phyloP scores from a whole-genome alignment of 2,797 vertebrate species.

The Leptodactylus fallax region DNA sequence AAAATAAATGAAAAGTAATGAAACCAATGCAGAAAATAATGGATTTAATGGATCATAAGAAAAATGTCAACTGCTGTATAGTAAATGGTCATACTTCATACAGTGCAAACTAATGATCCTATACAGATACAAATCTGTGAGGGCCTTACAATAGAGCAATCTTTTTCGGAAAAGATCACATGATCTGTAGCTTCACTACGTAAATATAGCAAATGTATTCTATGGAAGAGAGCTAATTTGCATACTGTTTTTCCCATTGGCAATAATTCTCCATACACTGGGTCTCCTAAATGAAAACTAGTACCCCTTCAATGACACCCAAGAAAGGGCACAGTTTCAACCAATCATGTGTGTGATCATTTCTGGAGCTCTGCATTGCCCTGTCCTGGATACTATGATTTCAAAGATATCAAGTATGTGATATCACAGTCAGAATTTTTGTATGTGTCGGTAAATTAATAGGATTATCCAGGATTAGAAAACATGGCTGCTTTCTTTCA shows the following conservation, averaged over 20 bases:
- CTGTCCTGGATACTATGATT: neutral
- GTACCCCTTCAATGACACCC: no score
- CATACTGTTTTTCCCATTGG: no score
- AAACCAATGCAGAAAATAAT: slow-evolving; percentile 28
- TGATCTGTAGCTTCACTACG: neutral
- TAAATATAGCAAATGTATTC: neutral
- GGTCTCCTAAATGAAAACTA: no score
- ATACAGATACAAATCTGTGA: neutral
- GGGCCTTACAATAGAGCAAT: neutral
- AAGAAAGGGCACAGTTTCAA: neutral
- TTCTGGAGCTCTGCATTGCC: neutral
- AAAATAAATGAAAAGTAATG: slow-evolving; percentile 9
- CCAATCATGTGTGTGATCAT: neutral
- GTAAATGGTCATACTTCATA: neutral
- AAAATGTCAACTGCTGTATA: slow-evolving; percentile 15
- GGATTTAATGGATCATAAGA: slow-evolving; percentile 37
- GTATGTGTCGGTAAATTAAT: no score
- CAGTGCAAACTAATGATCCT: neutral
- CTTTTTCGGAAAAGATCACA: neutral
- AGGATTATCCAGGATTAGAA: no score
- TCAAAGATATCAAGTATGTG: neutral
- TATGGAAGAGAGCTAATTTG: no score
- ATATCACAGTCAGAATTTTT: neutral
- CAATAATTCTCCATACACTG: no score
- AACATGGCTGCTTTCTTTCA: no score